A percentile compares a stretch with the other conserved stretches of the same genome.
Evolutionary conservation across 2,797 vertebrate genomes (phyloP).

Genomic region (Tragelaphus oryx): DNA sequence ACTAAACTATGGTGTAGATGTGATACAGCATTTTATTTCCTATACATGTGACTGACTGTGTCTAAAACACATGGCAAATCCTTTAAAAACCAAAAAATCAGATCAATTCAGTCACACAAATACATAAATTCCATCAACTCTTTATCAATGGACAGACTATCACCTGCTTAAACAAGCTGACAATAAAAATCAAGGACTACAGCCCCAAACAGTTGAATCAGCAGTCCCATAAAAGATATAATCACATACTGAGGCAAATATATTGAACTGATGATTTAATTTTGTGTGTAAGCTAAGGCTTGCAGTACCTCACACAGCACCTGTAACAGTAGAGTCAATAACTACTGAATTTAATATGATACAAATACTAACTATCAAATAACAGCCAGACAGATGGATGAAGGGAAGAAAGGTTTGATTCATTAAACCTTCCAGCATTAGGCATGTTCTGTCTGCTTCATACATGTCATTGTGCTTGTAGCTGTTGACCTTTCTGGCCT

Average conservation of each 20-base stretch:
- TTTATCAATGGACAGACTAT: neutral
- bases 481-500: neutral
- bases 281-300: neutral
- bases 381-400: neutral
- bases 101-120: neutral
- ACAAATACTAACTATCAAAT: neutral
- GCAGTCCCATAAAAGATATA: neutral
- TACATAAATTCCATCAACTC: neutral
- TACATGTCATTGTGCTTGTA: neutral
- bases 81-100: neutral
- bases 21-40: neutral
- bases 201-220: neutral
- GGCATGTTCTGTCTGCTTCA: neutral
- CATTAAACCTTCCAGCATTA: neutral
- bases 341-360: neutral
- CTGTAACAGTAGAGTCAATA: neutral
- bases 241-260: neutral
- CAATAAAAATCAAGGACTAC: neutral
- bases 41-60: neutral
- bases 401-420: neutral
- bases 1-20: neutral
- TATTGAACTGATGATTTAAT: neutral
- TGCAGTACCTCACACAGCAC: neutral
- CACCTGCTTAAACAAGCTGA: neutral
- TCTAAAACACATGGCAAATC: neutral